These are phyloP conservation scores for Germaria angustata DNA, from an alignment of 2,888 invertebrate genomes.

Conservation along the genomic window DNA sequence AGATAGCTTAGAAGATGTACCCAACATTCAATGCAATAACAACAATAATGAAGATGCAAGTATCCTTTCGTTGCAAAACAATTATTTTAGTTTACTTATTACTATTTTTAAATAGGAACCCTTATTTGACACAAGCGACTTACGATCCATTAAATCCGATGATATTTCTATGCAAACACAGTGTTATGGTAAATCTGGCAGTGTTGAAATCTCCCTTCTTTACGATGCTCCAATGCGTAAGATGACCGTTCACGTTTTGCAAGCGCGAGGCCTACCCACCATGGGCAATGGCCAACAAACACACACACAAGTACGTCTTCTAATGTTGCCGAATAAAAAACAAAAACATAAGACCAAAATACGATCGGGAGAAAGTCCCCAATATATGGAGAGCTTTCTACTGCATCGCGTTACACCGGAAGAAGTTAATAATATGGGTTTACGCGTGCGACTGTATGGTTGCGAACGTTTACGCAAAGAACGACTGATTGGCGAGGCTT, in stretches of 20 bases:
- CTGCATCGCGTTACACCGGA: constrained; percentile 95
- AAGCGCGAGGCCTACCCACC: constrained; percentile 90
- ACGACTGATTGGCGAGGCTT: constrained; percentile 93
- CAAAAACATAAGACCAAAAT: constrained; percentile 97
- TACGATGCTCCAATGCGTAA: constrained; percentile 95
- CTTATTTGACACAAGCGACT: constrained; percentile 79
- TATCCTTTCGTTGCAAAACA: constrained; percentile 26
- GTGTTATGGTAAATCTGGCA: constrained; percentile 83
- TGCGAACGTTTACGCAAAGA: constrained; percentile 96
- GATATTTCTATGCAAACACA: constrained; percentile 80
- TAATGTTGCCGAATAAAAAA: constrained; percentile 94
- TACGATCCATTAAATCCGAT: constrained; percentile 79
- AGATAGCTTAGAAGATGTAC: constrained; percentile 77
- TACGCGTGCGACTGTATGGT: constrained; percentile 93
- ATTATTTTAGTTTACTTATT: not conserved
- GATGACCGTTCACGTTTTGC: constrained; percentile 95
- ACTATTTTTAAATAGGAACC: constrained; percentile 75
- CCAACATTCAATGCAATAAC: constrained; percentile 82
- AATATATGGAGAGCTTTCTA: constrained; percentile 94
- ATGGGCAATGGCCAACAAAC: constrained; percentile 85
- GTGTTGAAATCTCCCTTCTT: constrained; percentile 91
- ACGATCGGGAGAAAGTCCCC: constrained; percentile 93
- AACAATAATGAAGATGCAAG: constrained; percentile 87
- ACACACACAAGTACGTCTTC: constrained; percentile 89
- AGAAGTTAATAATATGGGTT: constrained; percentile 95